Percentiles rank a stretch among this genome's conserved stretches.
Evolutionary conservation across 2,888 invertebrate genomes (phyloP).

Genomic region (Cryptocheilus praepositus): DNA sequence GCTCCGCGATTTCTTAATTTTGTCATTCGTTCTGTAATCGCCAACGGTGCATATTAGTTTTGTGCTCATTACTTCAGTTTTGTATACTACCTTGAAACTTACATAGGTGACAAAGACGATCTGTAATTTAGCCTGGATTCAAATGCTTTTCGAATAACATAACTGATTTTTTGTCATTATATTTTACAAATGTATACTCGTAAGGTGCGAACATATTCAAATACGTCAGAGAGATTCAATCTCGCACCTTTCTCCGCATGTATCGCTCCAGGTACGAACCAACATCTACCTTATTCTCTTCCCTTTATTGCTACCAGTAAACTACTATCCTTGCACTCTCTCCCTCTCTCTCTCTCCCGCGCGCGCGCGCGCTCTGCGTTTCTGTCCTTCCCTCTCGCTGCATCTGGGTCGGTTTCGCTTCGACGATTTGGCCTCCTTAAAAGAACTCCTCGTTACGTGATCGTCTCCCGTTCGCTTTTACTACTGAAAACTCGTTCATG

Average conservation of each 20-base stretch:
- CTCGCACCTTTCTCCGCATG: conserved; percentile 31
- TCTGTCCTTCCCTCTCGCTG: conserved; percentile 24
- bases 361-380: no score
- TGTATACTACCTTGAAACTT: no score
- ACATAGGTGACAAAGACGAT: no score
- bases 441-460: conserved; percentile 34
- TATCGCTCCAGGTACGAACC: conserved; percentile 51
- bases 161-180: conserved; percentile 37
- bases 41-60: no score
- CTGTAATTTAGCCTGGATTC: no score
- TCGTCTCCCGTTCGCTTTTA: conserved; percentile 34
- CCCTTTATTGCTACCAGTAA: background rate
- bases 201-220: background rate
- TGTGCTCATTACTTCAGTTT: no score
- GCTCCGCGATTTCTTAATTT: no score
- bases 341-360: conserved; percentile 3
- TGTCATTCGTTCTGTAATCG: no score
- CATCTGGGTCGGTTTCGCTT: conserved; percentile 53
- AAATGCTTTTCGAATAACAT: background rate
- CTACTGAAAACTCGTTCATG: conserved; percentile 30
- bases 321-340: background rate
- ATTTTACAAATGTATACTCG: background rate
- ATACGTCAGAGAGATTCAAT: no score
- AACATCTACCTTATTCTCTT: conserved; percentile 29
- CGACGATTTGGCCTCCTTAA: conserved; percentile 53